phyloP scores from a whole-genome alignment of 2,113 vertebrate genomes.

The Oceanodroma tethys region DNA sequence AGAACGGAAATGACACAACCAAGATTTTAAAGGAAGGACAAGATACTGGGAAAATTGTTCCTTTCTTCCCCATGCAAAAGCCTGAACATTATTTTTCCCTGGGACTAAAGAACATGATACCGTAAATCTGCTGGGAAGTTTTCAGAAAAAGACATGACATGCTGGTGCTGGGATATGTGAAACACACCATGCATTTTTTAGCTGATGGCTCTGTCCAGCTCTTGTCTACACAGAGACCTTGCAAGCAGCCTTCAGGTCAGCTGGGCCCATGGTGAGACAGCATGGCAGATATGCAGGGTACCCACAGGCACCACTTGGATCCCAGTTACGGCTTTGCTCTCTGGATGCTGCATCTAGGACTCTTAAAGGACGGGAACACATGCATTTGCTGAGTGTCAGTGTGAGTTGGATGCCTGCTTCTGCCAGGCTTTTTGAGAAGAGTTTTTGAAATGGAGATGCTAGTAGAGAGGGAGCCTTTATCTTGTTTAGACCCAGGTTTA shows the following conservation, averaged over 20 bases:
- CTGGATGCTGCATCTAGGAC: neutral
- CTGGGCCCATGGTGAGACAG: fast-evolving
- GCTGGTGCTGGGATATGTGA: neutral
- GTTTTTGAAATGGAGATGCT: neutral
- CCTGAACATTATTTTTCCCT: neutral
- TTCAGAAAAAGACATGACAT: neutral
- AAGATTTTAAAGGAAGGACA: neutral
- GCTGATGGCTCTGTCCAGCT: neutral
- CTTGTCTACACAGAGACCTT: neutral
- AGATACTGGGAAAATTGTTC: neutral
- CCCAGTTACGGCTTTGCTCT: neutral
- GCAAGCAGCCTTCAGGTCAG: neutral
- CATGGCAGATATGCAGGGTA: neutral
- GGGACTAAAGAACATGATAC: neutral
- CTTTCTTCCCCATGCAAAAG: neutral
- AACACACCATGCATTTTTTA: neutral
- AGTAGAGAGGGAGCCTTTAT: neutral
- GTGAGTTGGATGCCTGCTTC: neutral
- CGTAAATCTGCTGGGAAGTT: neutral
- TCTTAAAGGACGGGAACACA: neutral
- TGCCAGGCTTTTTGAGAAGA: neutral
- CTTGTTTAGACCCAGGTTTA: neutral
- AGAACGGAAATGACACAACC: conserved; percentile 53
- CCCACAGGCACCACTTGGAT: neutral
- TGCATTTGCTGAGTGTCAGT: neutral